phyloP scores from a whole-genome alignment of 2,797 vertebrate species.

The Pangasius djambal region DNA sequence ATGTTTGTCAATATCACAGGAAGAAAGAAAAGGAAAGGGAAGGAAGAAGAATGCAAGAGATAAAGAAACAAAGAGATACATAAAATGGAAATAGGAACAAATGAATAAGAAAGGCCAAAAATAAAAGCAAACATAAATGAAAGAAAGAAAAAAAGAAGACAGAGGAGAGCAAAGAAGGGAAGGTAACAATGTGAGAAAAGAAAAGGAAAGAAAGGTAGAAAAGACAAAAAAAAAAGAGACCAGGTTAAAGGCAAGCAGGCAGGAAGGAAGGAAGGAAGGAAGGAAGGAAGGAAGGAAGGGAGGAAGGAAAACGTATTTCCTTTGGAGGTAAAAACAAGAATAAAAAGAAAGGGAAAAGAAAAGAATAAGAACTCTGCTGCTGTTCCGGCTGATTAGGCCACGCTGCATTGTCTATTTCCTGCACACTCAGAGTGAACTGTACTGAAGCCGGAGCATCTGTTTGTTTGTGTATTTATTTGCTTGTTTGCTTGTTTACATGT shows the following conservation, averaged over 20 bases:
- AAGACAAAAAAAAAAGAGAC: neutral
- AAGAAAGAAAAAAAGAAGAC: no score
- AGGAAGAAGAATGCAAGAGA: no score
- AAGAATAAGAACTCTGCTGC: neutral
- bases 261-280: neutral
- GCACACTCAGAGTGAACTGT: neutral
- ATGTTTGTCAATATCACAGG: neutral
- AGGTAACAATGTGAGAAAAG: neutral
- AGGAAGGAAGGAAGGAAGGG: neutral
- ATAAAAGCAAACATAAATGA: no score
- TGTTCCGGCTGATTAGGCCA: neutral
- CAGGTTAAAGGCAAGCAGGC: neutral
- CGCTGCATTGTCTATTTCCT: neutral
- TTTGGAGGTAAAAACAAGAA: neutral
- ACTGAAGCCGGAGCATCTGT: conserved; percentile 24
- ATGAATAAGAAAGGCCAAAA: no score
- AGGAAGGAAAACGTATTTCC: neutral
- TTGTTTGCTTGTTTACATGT: conserved; percentile 17
- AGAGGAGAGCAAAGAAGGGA: no score
- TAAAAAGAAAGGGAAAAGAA: neutral
- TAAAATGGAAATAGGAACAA: no score
- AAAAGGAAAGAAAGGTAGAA: neutral
- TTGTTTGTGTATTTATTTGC: conserved; percentile 57
- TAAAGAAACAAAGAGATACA: neutral
- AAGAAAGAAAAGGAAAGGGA: neutral